phyloP scores from a whole-genome alignment of 2,888 invertebrate species.

The Stenolophus ochropezus region DNA sequence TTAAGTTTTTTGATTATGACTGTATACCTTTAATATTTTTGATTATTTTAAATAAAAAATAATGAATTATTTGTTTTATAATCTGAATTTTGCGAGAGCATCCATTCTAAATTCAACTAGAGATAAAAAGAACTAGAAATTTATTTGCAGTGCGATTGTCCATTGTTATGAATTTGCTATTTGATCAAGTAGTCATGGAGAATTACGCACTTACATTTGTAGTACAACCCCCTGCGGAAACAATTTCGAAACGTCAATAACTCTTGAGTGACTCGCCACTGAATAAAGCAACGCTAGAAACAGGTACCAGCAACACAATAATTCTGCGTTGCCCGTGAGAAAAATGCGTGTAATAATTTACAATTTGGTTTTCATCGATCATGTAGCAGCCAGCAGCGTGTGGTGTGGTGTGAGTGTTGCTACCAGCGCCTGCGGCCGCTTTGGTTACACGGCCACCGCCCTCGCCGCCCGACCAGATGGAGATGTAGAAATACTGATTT shows the following conservation, averaged over 20 bases:
- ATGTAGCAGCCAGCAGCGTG: neutral
- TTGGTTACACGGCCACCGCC: neutral
- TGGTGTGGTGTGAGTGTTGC: neutral
- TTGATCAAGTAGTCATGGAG: neutral
- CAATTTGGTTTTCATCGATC: constrained; percentile 57
- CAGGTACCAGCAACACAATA: constrained; percentile 39
- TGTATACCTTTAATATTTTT: no score
- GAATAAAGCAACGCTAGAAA: constrained; percentile 9
- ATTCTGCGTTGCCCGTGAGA: neutral
- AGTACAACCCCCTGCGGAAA: neutral
- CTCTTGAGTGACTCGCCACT: constrained; percentile 31
- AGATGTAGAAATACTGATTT: neutral
- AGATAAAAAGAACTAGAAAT: no score
- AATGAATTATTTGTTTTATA: no score
- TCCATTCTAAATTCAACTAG: no score
- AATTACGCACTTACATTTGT: neutral
- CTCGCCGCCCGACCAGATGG: neutral
- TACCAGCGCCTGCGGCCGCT: constrained; percentile 1
- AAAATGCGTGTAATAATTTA: constrained; percentile 48
- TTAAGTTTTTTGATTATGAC: no score
- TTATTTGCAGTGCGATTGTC: no score
- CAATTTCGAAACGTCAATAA: constrained; percentile 9
- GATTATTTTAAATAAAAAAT: no score
- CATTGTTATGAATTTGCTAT: no score
- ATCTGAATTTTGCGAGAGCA: no score